Evolutionary conservation across 92 coral and sea anemone species (phyloP).

Genomic region (Zoanthus sansibaricus): DNA sequence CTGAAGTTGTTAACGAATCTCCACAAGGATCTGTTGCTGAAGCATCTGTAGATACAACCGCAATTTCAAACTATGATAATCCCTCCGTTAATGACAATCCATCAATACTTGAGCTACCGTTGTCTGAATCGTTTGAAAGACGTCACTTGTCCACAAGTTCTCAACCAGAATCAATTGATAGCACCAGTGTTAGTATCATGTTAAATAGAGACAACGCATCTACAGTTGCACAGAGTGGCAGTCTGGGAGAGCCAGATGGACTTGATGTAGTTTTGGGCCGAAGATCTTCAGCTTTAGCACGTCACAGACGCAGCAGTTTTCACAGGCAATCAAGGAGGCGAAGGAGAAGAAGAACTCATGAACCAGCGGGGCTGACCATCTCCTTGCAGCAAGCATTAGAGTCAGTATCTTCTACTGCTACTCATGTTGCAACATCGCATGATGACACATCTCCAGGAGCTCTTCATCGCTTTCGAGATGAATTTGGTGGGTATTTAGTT

Average conservation of each 20-base stretch:
- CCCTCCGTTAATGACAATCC: conserved; percentile 77
- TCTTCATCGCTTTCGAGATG: conserved; percentile 88
- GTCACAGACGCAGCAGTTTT: conserved; percentile 77
- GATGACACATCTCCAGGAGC: conserved; percentile 98
- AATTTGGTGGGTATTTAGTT: conserved; percentile 74
- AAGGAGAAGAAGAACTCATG: conserved; percentile 72
- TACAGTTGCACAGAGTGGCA: conserved; percentile 89
- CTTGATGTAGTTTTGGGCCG: conserved; percentile 76
- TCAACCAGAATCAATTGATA: conserved; percentile 91
- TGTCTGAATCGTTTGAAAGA: conserved; percentile 74
- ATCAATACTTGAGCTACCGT: conserved; percentile 67
- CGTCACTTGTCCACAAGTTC: conserved; percentile 83
- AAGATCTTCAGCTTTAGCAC: conserved; percentile 81
- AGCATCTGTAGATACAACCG: conserved; percentile 32
- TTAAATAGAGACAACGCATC: conserved; percentile 88
- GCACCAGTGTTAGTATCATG: conserved; percentile 74
- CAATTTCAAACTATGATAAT: conserved; percentile 47
- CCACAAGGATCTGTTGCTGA: conserved; percentile 42
- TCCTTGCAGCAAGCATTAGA: conserved; percentile 76
- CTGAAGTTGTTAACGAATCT: conserved; percentile 75
- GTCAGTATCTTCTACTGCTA: conserved; percentile 65
- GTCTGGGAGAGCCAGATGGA: conserved; percentile 89
- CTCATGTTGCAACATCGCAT: conserved; percentile 87
- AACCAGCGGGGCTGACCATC: conserved; percentile 64
- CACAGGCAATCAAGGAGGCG: conserved; percentile 75